A percentile compares a stretch with the other conserved stretches of the same genome.
Evolutionary conservation across 2,888 invertebrate species (phyloP).

Genomic region (Orthosia incerta): DNA sequence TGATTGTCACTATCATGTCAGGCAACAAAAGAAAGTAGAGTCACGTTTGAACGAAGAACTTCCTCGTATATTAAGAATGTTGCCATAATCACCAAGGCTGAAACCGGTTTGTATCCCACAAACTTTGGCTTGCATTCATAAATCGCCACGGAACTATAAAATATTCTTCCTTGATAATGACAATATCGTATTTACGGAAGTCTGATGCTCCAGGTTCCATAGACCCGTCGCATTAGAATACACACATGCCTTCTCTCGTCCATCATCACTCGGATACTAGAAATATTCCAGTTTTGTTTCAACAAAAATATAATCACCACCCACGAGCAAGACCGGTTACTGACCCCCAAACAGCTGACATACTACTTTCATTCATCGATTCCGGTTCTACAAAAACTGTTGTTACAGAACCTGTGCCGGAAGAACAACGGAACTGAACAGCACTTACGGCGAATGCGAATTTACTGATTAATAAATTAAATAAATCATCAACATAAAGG

Average conservation of each 20-base stretch:
- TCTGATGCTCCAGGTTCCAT: slow-evolving; percentile 23
- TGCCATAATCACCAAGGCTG: slow-evolving; percentile 43
- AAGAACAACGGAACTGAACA: slow-evolving; percentile 36
- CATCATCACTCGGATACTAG: slow-evolving; percentile 17
- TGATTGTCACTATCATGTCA: slow-evolving; percentile 43
- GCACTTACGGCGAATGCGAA: slow-evolving; percentile 24
- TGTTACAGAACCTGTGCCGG: slow-evolving; percentile 43
- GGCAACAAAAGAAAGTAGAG: slow-evolving; percentile 45
- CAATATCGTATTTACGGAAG: slow-evolving; percentile 28
- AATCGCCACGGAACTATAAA: slow-evolving; percentile 36
- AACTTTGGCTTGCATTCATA: slow-evolving; percentile 31
- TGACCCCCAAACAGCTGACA: slow-evolving; percentile 57
- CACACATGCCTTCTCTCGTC: slow-evolving; percentile 19
- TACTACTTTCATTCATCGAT: slow-evolving; percentile 63
- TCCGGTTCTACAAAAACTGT: slow-evolving; percentile 39
- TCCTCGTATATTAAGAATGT: slow-evolving; percentile 36
- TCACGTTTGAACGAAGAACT: slow-evolving; percentile 55
- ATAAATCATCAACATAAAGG: background rate
- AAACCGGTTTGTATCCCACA: slow-evolving; percentile 31
- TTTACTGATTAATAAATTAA: slow-evolving; percentile 7
- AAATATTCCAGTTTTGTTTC: slow-evolving; percentile 38
- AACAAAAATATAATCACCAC: slow-evolving; percentile 33
- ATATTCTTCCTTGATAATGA: slow-evolving; percentile 35
- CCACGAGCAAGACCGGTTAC: slow-evolving; percentile 45
- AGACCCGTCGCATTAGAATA: slow-evolving; percentile 15